Base-by-base conservation (phyloP, 2,113 vertebrate species). In the Rhabdornis inornatus region DNA sequence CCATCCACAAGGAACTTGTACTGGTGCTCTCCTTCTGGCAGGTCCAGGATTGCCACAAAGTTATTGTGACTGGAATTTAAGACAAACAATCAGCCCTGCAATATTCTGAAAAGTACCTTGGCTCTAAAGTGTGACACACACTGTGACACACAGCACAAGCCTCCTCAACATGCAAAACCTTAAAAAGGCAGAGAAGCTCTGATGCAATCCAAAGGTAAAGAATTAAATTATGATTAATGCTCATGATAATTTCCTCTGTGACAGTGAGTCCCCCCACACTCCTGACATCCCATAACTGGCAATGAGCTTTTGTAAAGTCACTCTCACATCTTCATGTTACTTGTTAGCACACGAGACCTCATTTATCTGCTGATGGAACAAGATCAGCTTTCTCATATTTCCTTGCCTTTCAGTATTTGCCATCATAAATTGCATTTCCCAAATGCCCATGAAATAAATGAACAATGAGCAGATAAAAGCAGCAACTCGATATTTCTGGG, bases 1-100 rank as follows among this genome's bases (percentile, higher is more conserved):
- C 99, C 99, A 30, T 99, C 99, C 64, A 99, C 99, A 13, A 98
- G 98, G 89, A 99, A 99, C 97, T 99, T 99, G 97, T 99, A 99
- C 82, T 99, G 99, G 97, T 99, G 99, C 92, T 99, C 99, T 60
- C 99, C 99, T 97, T 99, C 99, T 0, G 99, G 99, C 91, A 99
- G 98, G 83, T 99, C 99, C 96, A 99, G 96, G 61, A 99, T 99
- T 16, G 98, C 99, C 84, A 99, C 99, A 82, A 99, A 99, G 97
- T 99, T 99, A 60, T 99, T 99, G 92, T 99, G 99, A 98, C 99
- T 99, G 90, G 31, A 89, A 96, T 56, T 94, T 21, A 80, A 97
- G 23, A 92, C 57, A 97, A 84, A 63, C 42, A 57, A 28, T 83
- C 74, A 92, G 40, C 47, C 40, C 31, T 49, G 39, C 75, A 83